phyloP scores from a whole-genome alignment of 2,797 vertebrate genomes.

The Sorex maritimensis region DNA sequence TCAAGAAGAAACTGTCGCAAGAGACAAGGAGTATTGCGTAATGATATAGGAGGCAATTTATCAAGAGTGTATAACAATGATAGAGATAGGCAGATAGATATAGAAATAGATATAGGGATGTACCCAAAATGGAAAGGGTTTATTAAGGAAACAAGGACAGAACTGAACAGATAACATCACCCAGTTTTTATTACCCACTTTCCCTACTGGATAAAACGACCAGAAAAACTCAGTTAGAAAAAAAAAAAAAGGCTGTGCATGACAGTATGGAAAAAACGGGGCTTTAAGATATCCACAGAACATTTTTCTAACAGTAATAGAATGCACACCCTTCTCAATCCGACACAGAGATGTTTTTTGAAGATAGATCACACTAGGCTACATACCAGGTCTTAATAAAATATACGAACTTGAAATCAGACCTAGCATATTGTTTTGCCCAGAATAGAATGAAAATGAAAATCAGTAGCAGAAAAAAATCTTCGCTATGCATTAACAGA shows the following conservation, averaged over 20 bases:
- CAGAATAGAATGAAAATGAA: neutral
- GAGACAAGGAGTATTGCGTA: neutral
- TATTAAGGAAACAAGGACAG: constrained; percentile 4
- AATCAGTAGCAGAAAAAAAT: neutral
- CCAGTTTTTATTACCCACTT: neutral
- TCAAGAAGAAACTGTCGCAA: neutral
- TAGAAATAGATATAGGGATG: neutral
- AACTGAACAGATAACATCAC: neutral
- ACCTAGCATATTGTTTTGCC: neutral
- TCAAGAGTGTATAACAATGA: neutral
- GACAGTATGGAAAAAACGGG: no score
- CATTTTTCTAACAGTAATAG: neutral
- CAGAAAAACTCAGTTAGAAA: neutral
- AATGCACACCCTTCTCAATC: neutral
- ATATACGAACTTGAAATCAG: neutral
- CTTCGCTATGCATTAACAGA: neutral
- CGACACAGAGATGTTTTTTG: neutral
- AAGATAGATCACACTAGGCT: neutral
- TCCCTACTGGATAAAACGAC: neutral
- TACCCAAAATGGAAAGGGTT: neutral
- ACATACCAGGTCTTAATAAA: neutral
- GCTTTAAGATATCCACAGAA: neutral
- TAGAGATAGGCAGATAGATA: no score
- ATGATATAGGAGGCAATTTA: neutral
- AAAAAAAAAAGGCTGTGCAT: neutral